Evolutionary conservation across 2,113 vertebrate species (phyloP), one percentile per base, ranked within the genome.

Genomic region (Chaetura pelagica): DNA sequence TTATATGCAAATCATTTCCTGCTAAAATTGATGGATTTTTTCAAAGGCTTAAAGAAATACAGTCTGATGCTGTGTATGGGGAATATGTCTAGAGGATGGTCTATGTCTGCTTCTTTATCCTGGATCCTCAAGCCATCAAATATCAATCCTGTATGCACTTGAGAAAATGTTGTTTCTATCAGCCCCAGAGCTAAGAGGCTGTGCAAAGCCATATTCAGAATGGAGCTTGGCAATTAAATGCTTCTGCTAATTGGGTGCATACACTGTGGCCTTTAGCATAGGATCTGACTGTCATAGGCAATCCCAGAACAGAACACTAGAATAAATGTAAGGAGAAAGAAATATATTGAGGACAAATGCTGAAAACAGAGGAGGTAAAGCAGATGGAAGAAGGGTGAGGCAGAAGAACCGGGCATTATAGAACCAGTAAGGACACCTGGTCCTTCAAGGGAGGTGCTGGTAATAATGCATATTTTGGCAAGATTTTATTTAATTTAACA

Each of bases 21-120:
- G 38, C 24, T n/a, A 84, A 42, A 68, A 12, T 29, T 23, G 15
- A 44, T 26, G 13, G 5, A 26, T 13, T 13, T 66, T 83, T 66
- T 16, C 64, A 35, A 73, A 27, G 21, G 7, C 34, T 68, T 42
- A 59, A 64, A 61, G 58, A 64, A 67, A 61, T 23, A 30, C 9
- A 69, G 23, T 19, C 12, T 0, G 0, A 77, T 46, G 32, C 34
- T 40, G 24, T 26, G 9, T 13, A 7, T 6, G 18, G 32, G 38
- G 55, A 10, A 67, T 26, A 55, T 10, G 27, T 88, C 58, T 76
- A 44, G 14, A 48, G 14, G 20, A 6, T 23, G 44, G 34, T 75
- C n/a, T 82, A 59, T 54, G 27, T 61, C 77, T 4, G 27, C 9
- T 78, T 71, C 52, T 19, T 23, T 52, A 58, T 67, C 84, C 57